These are phyloP conservation scores for Drosophila subquinaria DNA, from an alignment of 2,888 invertebrate genomes.

Conservation along the genomic window DNA sequence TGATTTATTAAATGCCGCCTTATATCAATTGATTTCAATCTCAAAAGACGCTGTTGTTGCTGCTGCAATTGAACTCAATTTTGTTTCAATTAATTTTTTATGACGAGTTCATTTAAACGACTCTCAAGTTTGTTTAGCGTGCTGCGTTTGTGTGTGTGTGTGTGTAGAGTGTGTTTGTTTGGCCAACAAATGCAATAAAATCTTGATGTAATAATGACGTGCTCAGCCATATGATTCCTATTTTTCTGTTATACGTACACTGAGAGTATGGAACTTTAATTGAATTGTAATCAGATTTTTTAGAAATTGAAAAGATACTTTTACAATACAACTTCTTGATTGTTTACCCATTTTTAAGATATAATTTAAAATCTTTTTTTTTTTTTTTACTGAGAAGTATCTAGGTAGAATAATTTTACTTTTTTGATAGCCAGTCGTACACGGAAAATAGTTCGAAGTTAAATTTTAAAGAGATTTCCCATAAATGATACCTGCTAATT, in stretches of 20 bases:
- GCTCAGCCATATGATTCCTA: constrained; percentile 28
- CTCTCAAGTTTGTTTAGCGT: constrained; percentile 25
- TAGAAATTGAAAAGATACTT: not conserved
- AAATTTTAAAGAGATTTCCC: no score
- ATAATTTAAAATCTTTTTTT: not conserved
- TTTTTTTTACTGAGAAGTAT: not conserved
- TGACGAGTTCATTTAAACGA: constrained; percentile 67
- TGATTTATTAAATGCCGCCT: constrained; percentile 76
- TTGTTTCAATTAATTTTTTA: constrained; percentile 66
- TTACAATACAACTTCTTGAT: not conserved
- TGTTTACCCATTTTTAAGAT: not conserved
- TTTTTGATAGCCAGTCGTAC: no score
- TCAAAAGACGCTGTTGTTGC: constrained; percentile 24
- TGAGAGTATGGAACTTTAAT: not conserved
- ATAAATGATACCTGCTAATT: no score
- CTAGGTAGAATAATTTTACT: no score
- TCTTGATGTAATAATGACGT: constrained; percentile 55
- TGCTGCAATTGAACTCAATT: constrained; percentile 78
- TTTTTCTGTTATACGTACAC: constrained; percentile 1
- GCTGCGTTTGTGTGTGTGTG: constrained; percentile 3
- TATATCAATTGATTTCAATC: constrained; percentile 79
- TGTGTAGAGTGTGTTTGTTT: constrained; percentile 43
- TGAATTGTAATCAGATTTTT: not conserved
- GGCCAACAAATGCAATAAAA: constrained; percentile 57
- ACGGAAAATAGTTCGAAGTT: no score